These are phyloP conservation scores for Epistrophella euchroma DNA, from an alignment of 2,888 invertebrate genomes.

Conservation along the genomic window DNA sequence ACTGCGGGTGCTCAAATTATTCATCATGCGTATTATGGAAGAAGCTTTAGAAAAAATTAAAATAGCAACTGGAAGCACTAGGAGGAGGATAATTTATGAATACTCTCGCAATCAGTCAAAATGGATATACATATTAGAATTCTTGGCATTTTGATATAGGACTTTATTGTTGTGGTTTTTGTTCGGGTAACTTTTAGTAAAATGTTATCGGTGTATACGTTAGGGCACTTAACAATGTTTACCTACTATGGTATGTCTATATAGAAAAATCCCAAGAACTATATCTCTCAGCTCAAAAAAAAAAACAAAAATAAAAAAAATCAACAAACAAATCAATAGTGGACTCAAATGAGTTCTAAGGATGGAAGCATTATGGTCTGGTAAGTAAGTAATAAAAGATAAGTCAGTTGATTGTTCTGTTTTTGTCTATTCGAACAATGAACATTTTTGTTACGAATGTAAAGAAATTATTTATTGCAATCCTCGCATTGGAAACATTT, in stretches of 20 bases:
- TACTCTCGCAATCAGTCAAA: slow-evolving; percentile 20
- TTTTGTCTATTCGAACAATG: too few species aligned
- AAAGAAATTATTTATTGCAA: too few species aligned
- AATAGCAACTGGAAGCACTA: slow-evolving; percentile 1
- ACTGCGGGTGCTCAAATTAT: slow-evolving; percentile 10
- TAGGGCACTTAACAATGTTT: background rate
- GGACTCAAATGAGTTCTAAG: too few species aligned
- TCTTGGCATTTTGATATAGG: slow-evolving; percentile 19
- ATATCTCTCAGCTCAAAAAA: too few species aligned
- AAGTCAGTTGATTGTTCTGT: too few species aligned
- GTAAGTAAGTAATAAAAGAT: too few species aligned
- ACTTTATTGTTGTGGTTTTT: background rate
- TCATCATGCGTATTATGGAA: slow-evolving; percentile 37
- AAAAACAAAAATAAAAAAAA: too few species aligned
- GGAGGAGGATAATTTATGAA: slow-evolving; percentile 18
- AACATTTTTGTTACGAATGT: too few species aligned
- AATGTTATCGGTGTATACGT: background rate
- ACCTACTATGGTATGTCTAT: background rate
- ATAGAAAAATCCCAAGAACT: too few species aligned
- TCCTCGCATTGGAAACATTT: too few species aligned
- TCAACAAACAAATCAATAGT: too few species aligned
- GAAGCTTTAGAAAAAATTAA: slow-evolving; percentile 14
- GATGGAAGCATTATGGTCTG: too few species aligned
- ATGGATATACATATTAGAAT: background rate
- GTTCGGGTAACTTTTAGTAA: background rate